Evolutionary conservation across 2,888 invertebrate genomes (phyloP).

Genomic region (Acrobasis consociella): DNA sequence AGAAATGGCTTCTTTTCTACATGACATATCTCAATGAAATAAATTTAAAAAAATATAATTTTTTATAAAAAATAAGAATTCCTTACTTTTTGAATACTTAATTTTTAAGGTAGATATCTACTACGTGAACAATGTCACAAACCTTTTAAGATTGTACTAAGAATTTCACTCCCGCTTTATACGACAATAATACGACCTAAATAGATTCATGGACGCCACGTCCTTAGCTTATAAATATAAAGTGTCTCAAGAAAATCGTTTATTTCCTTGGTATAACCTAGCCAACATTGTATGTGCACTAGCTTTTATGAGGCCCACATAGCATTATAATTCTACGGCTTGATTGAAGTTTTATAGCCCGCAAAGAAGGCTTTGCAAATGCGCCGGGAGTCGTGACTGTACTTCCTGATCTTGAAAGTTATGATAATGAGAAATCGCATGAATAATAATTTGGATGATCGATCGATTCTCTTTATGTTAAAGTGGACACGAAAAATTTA

Average conservation of each 20-base stretch:
- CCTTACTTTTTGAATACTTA: no score
- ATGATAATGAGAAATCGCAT: conserved; percentile 59
- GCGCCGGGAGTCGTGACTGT: conserved; percentile 63
- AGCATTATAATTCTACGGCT: conserved; percentile 75
- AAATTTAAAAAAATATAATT: no score
- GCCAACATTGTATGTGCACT: conserved; percentile 54
- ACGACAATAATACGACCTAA: background rate
- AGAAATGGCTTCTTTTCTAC: no score
- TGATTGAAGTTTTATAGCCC: conserved; percentile 77
- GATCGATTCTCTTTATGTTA: background rate
- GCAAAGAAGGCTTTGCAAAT: conserved; percentile 75
- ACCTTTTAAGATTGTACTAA: no score
- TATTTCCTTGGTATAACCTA: conserved; percentile 8
- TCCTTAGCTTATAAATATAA: conserved; percentile 13
- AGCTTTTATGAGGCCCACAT: conserved; percentile 54
- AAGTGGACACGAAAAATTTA: background rate
- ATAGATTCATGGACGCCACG: background rate
- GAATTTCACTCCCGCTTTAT: background rate
- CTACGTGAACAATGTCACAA: no score
- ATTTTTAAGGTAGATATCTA: no score
- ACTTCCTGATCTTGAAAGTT: conserved; percentile 68
- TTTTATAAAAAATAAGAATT: no score
- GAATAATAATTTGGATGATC: conserved; percentile 27
- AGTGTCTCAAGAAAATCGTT: background rate
- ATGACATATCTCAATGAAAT: no score